Base-by-base conservation (phyloP, 2,797 vertebrate species). In the Choloepus didactylus region DNA sequence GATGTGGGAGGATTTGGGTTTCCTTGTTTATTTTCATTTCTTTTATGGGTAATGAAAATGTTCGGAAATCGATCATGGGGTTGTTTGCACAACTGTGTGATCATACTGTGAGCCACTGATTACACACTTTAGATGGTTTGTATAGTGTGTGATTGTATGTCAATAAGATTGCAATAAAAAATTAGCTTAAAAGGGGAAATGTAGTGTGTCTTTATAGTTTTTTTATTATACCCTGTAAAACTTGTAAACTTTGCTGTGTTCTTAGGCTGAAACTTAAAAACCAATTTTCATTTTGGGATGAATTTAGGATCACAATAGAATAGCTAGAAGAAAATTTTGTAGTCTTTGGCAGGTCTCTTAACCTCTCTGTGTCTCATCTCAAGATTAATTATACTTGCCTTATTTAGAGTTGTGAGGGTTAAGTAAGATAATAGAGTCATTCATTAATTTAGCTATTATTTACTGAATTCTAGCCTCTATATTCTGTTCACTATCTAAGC, bases 221-320 rank as follows among this genome's bases (percentile, higher is more conserved):
- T 62, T 25, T 87, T 60, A 76, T 89, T 66, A 89, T 87, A 79
- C 10, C 44, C 10, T 72, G 25, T 72, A 72, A 89, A 87, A 83
- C 21, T 83, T 93, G 16, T 35, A 82, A 72, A 54, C 64, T 89
- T 90, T 87, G 49, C 35, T 86, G 4, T 76, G 1, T 83, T 94
- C 44, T 51, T 88, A 83, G 51, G 7, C 23, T 87, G 79, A 72
- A 93, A 76, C 35, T 79, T 54, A 90, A 87, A 89, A 94, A 41
- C 14, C 9, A 38, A 25, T 87, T 93, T 91, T 82, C 81, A 75
- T 93, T 91, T 93, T 82, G 54, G 87, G 9, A 5, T 93, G 77
- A 72, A 72, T 89, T 85, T 94, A 89, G 83, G 77, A 51, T 84
- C 51, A 79, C 3, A 62, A 80, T 89, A 4, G 70, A 72, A 72